Conservation (phyloP, 1,140 invertebrate species). For the Limonius californicus region DNA sequence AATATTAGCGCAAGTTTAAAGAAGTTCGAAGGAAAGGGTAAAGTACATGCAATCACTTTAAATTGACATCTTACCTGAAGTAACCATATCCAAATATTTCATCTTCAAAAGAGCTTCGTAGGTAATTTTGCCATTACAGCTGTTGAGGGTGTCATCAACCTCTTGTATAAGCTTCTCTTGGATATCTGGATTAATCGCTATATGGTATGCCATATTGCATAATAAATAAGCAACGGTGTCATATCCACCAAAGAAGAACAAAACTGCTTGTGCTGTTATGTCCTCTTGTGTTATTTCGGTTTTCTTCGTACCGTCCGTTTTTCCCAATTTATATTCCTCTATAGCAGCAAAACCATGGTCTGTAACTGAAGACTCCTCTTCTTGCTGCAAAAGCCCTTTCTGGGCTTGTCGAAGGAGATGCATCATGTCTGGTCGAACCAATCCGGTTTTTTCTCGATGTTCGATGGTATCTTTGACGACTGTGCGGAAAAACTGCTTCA, state of each 20-base stretch:
- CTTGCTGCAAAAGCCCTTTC: conserved; percentile 39
- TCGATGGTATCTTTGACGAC: conserved; percentile 37
- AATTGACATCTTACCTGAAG: conserved; percentile 48
- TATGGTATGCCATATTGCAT: conserved; percentile 41
- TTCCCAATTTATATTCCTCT: no score
- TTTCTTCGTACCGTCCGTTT: no score
- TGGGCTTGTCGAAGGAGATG: conserved; percentile 46
- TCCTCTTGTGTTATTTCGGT: background rate
- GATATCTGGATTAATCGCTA: conserved; percentile 53
- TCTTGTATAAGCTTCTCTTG: conserved; percentile 47
- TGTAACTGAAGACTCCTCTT: conserved; percentile 36
- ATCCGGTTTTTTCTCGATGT: conserved; percentile 33
- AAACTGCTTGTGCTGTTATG: conserved; percentile 40
- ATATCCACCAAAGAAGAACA: conserved; percentile 46
- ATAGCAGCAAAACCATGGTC: conserved; percentile 33
- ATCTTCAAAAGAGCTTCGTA: conserved; percentile 47
- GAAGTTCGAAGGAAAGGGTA: no score
- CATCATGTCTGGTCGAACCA: conserved; percentile 44
- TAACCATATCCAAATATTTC: conserved; percentile 50
- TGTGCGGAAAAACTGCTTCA: background rate
- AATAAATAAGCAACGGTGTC: conserved; percentile 43
- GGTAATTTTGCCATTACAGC: conserved; percentile 36
- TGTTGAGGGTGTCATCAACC: conserved; percentile 39
- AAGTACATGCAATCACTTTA: no score
- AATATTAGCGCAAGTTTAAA: no score